Percentiles rank a stretch among this genome's conserved stretches.
These are phyloP conservation scores for Dasyprocta punctata DNA, from an alignment of 2,113 vertebrate genomes.

Conservation along the genomic window DNA sequence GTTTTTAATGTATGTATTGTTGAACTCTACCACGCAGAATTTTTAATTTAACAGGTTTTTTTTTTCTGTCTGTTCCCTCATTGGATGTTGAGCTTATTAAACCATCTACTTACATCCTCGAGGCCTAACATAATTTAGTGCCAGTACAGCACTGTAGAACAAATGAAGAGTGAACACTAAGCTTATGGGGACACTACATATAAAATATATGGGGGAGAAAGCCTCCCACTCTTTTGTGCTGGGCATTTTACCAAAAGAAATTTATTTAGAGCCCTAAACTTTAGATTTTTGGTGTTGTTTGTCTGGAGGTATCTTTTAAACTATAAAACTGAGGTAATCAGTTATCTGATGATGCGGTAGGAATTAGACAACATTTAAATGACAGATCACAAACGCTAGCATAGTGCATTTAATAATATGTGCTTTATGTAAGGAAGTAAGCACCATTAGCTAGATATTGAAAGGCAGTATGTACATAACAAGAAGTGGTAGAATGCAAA, in stretches of 20 bases:
- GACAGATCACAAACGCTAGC: background rate
- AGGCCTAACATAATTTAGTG: background rate
- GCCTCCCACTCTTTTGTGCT: background rate
- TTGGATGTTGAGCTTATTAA: background rate
- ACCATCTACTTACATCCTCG: background rate
- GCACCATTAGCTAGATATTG: background rate
- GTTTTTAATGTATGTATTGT: background rate
- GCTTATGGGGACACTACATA: background rate
- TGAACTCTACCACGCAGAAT: background rate
- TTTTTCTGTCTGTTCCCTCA: background rate
- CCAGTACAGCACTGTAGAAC: background rate
- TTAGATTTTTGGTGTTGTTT: background rate
- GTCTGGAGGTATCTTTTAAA: background rate
- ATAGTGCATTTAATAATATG: background rate
- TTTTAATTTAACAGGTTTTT: background rate
- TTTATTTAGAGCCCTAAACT: background rate
- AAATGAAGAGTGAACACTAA: background rate
- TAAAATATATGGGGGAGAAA: background rate
- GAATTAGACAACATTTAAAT: background rate
- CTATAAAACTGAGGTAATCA: background rate
- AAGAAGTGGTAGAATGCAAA: background rate
- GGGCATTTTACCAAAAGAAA: background rate
- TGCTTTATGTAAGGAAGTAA: background rate
- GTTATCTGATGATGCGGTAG: background rate
- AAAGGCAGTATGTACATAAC: background rate